A percentile compares a stretch with the other conserved stretches of the same genome.
These are phyloP conservation scores for Elmis aenea DNA, from an alignment of 2,888 invertebrate species.

Conservation along the genomic window DNA sequence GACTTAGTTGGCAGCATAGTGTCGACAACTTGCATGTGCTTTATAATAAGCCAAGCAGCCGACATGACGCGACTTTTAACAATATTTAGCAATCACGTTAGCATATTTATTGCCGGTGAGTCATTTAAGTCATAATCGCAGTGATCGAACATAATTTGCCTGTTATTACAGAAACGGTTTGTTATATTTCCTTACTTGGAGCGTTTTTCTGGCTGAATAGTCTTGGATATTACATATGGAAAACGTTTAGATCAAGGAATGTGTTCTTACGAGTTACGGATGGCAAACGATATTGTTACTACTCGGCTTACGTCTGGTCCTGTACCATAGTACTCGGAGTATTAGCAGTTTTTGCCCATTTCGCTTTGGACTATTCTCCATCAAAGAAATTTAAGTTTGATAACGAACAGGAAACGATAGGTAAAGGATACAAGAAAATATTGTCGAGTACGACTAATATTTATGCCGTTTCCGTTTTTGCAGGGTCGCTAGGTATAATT, in stretches of 20 bases:
- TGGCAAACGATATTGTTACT: slow-evolving; percentile 81
- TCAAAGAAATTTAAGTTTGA: slow-evolving; percentile 51
- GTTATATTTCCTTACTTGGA: slow-evolving; percentile 70
- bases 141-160: not conserved
- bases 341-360: slow-evolving; percentile 76
- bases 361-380: slow-evolving; percentile 65
- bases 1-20: slow-evolving; percentile 82
- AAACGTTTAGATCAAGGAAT: slow-evolving; percentile 79
- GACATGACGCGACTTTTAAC: slow-evolving; percentile 75
- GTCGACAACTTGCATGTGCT: slow-evolving; percentile 73
- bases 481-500: slow-evolving; percentile 75
- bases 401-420: slow-evolving; percentile 69
- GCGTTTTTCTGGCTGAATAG: slow-evolving; percentile 86
- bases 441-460: not conserved
- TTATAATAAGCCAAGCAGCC: slow-evolving; percentile 72
- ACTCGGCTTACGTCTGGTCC: slow-evolving; percentile 77
- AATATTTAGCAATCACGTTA: slow-evolving; percentile 74
- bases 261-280: slow-evolving; percentile 81
- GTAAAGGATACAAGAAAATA: no score
- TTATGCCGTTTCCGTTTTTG: slow-evolving; percentile 44
- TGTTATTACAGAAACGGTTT: slow-evolving; percentile 62
- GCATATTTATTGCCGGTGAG: slow-evolving; percentile 68
- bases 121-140: slow-evolving; percentile 3
- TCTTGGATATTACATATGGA: slow-evolving; percentile 84
- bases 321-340: slow-evolving; percentile 65